Evolutionary conservation across 1,140 invertebrate genomes (phyloP), one percentile per base, ranked within the genome.

Genomic region (Monochamus saltuarius): DNA sequence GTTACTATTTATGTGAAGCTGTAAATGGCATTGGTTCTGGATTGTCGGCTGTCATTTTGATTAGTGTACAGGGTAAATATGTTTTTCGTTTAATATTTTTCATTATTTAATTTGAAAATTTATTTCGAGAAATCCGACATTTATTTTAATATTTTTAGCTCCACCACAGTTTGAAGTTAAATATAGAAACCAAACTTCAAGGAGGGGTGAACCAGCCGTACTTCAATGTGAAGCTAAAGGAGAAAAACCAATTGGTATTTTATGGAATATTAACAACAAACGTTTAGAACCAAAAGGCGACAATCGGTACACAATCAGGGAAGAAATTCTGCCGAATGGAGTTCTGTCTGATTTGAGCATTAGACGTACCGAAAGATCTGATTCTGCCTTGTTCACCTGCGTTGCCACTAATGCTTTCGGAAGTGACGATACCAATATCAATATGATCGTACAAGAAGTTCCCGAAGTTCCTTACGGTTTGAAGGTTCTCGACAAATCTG

Each of bases 221-320:
- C 75, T 98, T 52, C 91, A 96, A 74, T 97, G 95, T 75, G 91
- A 95, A 80, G 94, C 94, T n/a, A 91, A 92, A 72, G 95, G 96
- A 52, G 95, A 98, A 79, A 95, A 94, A 82, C 95, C 95, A 19
- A 92, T 98, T 74, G 92, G 92, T 67, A 95, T 98, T 45, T 84
- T 94, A 16, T 98, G 95, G 96, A 95, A 93, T 78, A 94, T 94
- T 85, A 94, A 95, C 77, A 94, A 92, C 77, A 94, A 94, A 75
- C 85, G 92, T 49, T 78, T 95, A 52, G 92, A 95, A 78, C 88
- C 90, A 29, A 92, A 94, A 78, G 89, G 85, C 53, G 90, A 94
- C 72, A 89, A 84, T 14, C 22, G 47, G 13, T 95, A 95, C 78
- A 95, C 93, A 2, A 95, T 96, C 69, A 86, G 91, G 49, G 93